phyloP scores from a whole-genome alignment of 2,113 vertebrate genomes.

The Heteronetta atricapilla region DNA sequence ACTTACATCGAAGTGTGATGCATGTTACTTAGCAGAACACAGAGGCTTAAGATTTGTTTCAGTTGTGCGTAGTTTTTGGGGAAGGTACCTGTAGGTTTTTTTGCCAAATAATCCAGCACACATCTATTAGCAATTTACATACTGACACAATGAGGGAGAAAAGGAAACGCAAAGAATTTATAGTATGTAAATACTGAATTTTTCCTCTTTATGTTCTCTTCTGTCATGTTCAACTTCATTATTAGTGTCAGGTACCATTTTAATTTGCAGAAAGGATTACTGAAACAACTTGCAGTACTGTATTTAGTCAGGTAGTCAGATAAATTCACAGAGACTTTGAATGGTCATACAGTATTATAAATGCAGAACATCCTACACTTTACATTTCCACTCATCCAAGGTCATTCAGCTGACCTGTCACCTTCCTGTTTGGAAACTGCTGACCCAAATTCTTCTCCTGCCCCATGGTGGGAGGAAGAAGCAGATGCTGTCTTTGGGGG shows the following conservation, averaged over 20 bases:
- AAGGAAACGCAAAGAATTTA: background rate
- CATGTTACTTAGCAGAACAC: background rate
- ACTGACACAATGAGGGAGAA: background rate
- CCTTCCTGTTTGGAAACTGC: background rate
- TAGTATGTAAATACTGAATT: background rate
- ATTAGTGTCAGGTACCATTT: background rate
- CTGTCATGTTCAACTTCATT: background rate
- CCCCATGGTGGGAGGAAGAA: background rate
- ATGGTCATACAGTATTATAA: background rate
- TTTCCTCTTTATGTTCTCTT: background rate
- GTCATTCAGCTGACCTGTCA: background rate
- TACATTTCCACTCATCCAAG: background rate
- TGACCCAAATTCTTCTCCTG: background rate
- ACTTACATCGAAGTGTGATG: background rate
- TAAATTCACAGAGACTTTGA: background rate
- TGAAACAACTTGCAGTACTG: constrained; percentile 6
- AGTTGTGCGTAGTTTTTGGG: background rate
- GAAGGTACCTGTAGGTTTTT: background rate
- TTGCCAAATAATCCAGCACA: background rate
- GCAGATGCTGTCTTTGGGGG: background rate
- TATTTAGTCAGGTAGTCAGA: background rate
- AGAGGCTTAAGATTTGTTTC: background rate
- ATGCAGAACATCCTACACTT: background rate
- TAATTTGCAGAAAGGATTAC: background rate
- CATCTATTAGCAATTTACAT: background rate